A percentile compares a stretch with the other conserved stretches of the same genome.
Conservation (phyloP, 2,113 vertebrate genomes). For the Hydrochoerus hydrochaeris region DNA sequence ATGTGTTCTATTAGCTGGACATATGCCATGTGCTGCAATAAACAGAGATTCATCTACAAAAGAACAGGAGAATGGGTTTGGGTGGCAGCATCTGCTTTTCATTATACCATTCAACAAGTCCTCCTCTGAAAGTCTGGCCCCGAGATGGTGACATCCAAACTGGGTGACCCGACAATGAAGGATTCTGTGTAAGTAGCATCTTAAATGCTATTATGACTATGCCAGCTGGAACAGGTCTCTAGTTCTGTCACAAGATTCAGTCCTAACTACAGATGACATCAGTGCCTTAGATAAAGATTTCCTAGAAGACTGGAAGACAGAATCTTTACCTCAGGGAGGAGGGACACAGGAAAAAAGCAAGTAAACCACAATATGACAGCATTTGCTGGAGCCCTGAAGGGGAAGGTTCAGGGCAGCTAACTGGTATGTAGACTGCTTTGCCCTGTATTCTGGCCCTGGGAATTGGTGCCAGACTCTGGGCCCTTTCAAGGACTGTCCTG, state of each 20-base stretch:
- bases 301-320: background rate
- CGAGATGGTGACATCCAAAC: background rate
- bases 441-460: background rate
- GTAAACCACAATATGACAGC: background rate
- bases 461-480: background rate
- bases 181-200: background rate
- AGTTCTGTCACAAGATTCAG: background rate
- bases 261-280: background rate
- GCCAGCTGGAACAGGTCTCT: background rate
- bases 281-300: background rate
- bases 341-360: background rate
- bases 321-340: background rate
- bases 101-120: background rate
- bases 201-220: background rate
- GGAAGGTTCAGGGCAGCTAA: background rate
- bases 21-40: background rate
- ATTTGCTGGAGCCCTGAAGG: background rate
- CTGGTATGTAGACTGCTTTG: background rate
- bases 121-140: background rate
- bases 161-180: background rate
- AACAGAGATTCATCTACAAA: background rate
- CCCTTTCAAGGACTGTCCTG: background rate
- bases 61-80: background rate
- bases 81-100: background rate
- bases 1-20: too few species aligned